Percentiles rank a stretch among this genome's conserved stretches.
Conservation (phyloP, 2,888 invertebrate genomes). For the Noctua fimbriata region DNA sequence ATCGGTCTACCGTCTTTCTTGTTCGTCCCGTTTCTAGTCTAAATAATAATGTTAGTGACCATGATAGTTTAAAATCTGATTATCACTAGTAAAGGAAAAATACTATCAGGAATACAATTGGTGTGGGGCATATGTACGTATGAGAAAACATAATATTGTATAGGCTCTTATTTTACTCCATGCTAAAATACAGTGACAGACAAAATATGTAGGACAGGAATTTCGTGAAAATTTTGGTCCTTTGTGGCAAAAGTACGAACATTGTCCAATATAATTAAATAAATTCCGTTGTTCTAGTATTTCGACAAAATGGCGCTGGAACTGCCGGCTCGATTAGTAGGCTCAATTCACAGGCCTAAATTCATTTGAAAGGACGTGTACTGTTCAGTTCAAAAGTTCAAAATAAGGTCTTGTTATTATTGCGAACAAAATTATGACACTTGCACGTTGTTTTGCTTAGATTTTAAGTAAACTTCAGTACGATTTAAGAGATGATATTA, state of each 20-base stretch:
- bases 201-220: slow-evolving; percentile 15
- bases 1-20: no score
- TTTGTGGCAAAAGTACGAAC: slow-evolving; percentile 31
- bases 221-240: slow-evolving; percentile 26
- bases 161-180: neutral
- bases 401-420: slow-evolving; percentile 1
- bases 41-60: no score
- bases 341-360: slow-evolving; percentile 30
- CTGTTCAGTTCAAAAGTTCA: slow-evolving; percentile 10
- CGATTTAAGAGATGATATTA: neutral
- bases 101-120: neutral
- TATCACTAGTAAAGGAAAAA: neutral
- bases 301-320: slow-evolving; percentile 42
- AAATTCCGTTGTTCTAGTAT: slow-evolving; percentile 55
- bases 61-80: no score
- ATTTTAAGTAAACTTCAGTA: neutral
- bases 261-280: slow-evolving; percentile 58
- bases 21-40: no score
- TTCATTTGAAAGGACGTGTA: slow-evolving; percentile 41
- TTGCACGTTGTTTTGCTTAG: neutral
- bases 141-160: neutral
- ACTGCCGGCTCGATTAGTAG: slow-evolving; percentile 50
- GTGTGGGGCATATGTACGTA: neutral
- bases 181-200: neutral
- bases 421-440: neutral